A percentile compares a stretch with the other conserved stretches of the same genome.
Evolutionary conservation across 2,888 invertebrate genomes (phyloP).

Genomic region (Acrobasis consociella): DNA sequence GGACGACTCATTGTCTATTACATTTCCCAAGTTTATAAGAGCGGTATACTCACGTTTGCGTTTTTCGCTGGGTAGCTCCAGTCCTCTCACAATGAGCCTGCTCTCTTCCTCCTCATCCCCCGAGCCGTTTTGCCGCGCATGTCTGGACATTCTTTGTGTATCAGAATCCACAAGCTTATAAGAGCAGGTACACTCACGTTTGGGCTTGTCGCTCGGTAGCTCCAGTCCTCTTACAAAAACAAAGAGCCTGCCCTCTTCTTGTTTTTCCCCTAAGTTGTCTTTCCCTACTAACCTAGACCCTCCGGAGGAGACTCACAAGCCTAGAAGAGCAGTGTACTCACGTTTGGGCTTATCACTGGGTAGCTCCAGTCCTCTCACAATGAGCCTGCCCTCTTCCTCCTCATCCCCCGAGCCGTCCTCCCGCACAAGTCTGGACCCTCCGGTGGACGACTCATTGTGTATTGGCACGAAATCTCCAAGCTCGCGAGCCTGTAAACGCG

Average conservation of each 20-base stretch:
- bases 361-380: conserved; percentile 89
- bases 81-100: conserved; percentile 92
- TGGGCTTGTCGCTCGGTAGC: conserved; percentile 77
- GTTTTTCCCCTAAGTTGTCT: conserved; percentile 91
- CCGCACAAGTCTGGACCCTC: conserved; percentile 86
- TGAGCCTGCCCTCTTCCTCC: conserved; percentile 91
- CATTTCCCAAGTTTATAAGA: no score
- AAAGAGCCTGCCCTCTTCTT: conserved; percentile 91
- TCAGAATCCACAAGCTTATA: no score
- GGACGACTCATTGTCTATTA: no score
- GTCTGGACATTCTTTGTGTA: conserved; percentile 65
- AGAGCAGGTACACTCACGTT: conserved; percentile 81
- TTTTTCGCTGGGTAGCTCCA: conserved; percentile 79
- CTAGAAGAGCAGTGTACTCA: conserved; percentile 76
- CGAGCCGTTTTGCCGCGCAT: no score
- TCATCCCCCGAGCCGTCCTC: conserved; percentile 93
- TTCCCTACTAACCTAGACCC: conserved; percentile 89
- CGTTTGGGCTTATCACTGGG: conserved; percentile 83
- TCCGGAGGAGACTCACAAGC: conserved; percentile 46
- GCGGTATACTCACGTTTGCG: conserved; percentile 82
- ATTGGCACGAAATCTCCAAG: conserved; percentile 81
- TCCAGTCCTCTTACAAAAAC: conserved; percentile 92
- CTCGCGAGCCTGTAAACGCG: conserved; percentile 67
- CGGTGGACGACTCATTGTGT: conserved; percentile 44
- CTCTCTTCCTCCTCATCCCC: conserved; percentile 92